These are phyloP conservation scores for Heliconius charithonia DNA, from an alignment of 2,888 invertebrate species.

Conservation along the genomic window DNA sequence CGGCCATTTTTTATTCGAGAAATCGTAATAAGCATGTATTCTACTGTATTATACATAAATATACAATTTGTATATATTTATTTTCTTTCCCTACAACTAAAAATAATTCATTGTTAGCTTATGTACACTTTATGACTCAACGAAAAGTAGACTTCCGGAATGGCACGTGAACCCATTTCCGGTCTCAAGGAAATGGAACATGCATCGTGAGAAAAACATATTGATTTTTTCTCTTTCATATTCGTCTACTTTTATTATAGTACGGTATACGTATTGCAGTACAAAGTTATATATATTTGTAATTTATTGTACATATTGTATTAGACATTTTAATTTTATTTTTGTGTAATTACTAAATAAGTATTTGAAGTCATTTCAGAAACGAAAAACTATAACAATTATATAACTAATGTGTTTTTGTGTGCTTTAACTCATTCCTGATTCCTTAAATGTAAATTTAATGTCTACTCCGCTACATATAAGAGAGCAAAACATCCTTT, in stretches of 20 bases:
- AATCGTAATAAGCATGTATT: too few relatives aligned
- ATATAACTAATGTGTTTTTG: too few relatives aligned
- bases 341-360: too few relatives aligned
- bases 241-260: background rate
- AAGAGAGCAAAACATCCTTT: too few relatives aligned
- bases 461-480: too few relatives aligned
- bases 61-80: background rate
- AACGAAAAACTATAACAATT: too few relatives aligned
- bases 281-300: constrained; percentile 4
- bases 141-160: constrained; percentile 57
- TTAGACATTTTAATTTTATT: too few relatives aligned
- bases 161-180: constrained; percentile 63
- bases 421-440: too few relatives aligned
- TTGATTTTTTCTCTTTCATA: constrained; percentile 57
- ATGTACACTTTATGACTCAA: constrained; percentile 49
- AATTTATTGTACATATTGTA: too few relatives aligned
- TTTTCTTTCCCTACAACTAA: constrained; percentile 3
- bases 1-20: too few relatives aligned
- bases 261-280: background rate
- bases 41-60: background rate
- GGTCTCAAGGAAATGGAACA: constrained; percentile 47
- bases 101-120: constrained; percentile 28
- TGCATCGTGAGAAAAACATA: constrained; percentile 68
- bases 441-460: too few relatives aligned
- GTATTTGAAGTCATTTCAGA: too few relatives aligned